Evolutionary conservation across 2,113 vertebrate genomes (phyloP).

Genomic region (Heloderma charlesbogerti): DNA sequence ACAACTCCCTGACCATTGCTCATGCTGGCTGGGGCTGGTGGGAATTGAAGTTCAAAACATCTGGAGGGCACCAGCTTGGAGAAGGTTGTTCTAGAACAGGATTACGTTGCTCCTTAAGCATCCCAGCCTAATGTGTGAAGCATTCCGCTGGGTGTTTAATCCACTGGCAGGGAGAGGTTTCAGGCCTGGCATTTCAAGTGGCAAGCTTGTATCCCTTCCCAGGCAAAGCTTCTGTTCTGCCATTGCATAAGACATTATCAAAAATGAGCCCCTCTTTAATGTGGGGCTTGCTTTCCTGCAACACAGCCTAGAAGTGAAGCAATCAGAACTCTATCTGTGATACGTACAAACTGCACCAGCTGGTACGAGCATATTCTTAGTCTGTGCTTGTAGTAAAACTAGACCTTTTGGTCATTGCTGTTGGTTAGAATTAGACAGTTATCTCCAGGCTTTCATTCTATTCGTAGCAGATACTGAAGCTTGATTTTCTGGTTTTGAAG

Average conservation of each 20-base stretch:
- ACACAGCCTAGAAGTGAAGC: neutral
- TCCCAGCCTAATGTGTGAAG: neutral
- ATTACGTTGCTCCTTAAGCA: neutral
- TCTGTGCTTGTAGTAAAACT: neutral
- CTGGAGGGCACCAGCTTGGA: no score
- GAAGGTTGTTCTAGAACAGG: neutral
- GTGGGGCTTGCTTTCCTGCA: neutral
- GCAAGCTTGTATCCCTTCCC: neutral
- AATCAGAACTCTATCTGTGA: neutral
- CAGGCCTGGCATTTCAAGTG: neutral
- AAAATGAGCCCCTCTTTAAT: neutral
- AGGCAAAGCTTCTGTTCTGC: neutral
- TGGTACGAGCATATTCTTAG: neutral
- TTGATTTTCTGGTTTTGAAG: constrained; percentile 39
- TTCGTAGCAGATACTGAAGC: neutral
- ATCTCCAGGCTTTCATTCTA: neutral
- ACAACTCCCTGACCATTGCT: no score
- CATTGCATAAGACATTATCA: neutral
- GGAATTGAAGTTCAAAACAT: no score
- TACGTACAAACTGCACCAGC: neutral
- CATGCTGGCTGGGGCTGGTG: no score
- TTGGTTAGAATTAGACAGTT: neutral
- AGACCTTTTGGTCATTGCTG: neutral
- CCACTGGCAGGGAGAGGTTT: neutral
- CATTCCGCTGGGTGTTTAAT: neutral